Conservation (phyloP, 2,797 vertebrate genomes). For the Hoplostethus atlanticus region DNA sequence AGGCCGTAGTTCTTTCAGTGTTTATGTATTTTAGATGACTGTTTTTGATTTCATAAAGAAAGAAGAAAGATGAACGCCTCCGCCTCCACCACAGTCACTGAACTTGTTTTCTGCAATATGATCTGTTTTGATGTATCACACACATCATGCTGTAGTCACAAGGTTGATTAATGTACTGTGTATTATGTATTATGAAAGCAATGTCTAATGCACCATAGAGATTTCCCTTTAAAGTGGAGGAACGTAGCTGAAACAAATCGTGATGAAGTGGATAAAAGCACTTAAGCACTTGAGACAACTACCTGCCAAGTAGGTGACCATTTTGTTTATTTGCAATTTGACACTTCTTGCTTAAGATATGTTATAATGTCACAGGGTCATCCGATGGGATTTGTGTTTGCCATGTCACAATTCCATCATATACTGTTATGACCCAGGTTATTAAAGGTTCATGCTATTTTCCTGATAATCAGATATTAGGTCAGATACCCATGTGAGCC, state of each 20-base stretch:
- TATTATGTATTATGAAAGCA: constrained; percentile 3
- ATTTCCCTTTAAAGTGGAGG: background rate
- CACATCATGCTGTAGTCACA: background rate
- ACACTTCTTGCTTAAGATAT: too few species aligned
- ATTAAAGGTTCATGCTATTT: background rate
- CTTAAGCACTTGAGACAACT: background rate
- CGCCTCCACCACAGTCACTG: constrained; percentile 51
- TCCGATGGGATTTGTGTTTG: too few species aligned
- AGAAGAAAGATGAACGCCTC: constrained; percentile 72
- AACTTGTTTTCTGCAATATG: constrained; percentile 67
- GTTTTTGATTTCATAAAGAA: constrained; percentile 80
- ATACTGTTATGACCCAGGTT: too few species aligned
- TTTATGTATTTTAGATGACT: constrained; percentile 85
- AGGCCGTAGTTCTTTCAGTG: constrained; percentile 73
- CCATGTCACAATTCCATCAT: too few species aligned
- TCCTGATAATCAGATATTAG: background rate
- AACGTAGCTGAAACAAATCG: background rate
- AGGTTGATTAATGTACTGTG: background rate
- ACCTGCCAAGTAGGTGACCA: background rate
- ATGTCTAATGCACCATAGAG: background rate
- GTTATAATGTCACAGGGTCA: too few species aligned
- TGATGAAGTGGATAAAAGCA: background rate
- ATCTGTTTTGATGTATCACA: constrained; percentile 38
- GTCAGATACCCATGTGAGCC: background rate
- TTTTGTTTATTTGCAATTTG: too few species aligned